Base-by-base conservation (phyloP, 1,140 invertebrate genomes). In the Archegozetes longisetosus region DNA sequence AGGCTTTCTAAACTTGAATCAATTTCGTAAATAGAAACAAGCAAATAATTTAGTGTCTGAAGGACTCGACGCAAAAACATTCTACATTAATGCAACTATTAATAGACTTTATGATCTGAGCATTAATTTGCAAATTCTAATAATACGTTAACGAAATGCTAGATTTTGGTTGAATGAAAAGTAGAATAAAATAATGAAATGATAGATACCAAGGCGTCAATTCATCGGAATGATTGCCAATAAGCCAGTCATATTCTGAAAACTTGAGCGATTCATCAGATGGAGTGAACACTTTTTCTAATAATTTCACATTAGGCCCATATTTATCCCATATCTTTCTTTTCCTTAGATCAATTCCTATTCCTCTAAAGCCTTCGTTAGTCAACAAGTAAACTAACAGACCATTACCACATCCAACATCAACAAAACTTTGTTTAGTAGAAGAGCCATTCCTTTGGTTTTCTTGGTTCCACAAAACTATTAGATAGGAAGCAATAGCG, bases 171-270 rank as follows among this genome's bases (percentile, higher is more conserved):
- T n/a, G 17, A 40, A 40, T 9, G 17, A 40, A 40, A 40, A 9
- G 32, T 17, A 9, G 32, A 40, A 40, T 17, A 9, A 40, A 9
- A 40, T 40, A 6, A 40, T 40, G 32, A 40, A 40, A 9, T 40
- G 32, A 40, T 40, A 40, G 32, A 6, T 40, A 84, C 93, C 94
- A 98, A 4, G 94, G 92, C 27, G 93, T 96, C 4, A 98, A 72
- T 71, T 98, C 94, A 77, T 98, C 95, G 47, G 91, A 94, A 76
- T 98, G 95, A 77, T 98, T 98, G 48, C 95, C 94, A 72, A 98
- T 93, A 14, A 98, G 72, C 90, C 92, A 98, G 70, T 95, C 87
- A 63, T 61, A 63, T n/a, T 63, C 24, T 83, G 80, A 69, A 85
- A 89, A n/a, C 81, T 68, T 53, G 76, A 75, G 40, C 79, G 71